These are phyloP conservation scores for Corella eumyota DNA, from an alignment of 23 tunicate species.

Conservation along the genomic window DNA sequence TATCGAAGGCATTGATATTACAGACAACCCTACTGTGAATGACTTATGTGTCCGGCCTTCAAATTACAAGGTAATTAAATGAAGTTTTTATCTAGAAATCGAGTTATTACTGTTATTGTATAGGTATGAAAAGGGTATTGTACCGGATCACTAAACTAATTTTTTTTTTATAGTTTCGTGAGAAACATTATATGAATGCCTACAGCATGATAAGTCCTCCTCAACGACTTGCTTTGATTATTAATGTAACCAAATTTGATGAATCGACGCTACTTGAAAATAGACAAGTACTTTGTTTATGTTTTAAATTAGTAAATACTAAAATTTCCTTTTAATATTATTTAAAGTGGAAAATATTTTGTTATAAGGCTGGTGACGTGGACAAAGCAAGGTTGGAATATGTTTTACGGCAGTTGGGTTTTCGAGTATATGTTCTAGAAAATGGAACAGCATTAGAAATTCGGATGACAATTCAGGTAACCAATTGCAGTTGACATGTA, in stretches of 20 bases:
- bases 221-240: constrained; percentile 44
- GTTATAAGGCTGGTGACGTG: constrained; percentile 45
- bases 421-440: constrained; percentile 19
- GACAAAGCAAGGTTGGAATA: constrained; percentile 53
- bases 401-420: constrained; percentile 44
- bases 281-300: constrained; percentile 20
- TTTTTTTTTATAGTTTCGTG: constrained; percentile 13
- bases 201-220: constrained; percentile 25
- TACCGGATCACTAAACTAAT: not conserved
- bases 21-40: constrained; percentile 19
- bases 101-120: no score
- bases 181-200: constrained; percentile 13
- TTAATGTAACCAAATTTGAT: constrained; percentile 61
- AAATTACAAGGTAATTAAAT: constrained; percentile 4
- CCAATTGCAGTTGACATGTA: no score
- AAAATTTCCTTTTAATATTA: not conserved
- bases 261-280: constrained; percentile 32
- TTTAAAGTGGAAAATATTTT: not conserved
- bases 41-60: constrained; percentile 18
- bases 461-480: constrained; percentile 40
- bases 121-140: no score
- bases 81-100: no score
- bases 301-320: not conserved
- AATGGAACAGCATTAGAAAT: constrained; percentile 55
- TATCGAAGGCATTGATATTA: constrained; percentile 13